Evolutionary conservation across 92 coral and sea anemone genomes (phyloP), one percentile per base, ranked within the genome.

Genomic region (Actinostola sp.): DNA sequence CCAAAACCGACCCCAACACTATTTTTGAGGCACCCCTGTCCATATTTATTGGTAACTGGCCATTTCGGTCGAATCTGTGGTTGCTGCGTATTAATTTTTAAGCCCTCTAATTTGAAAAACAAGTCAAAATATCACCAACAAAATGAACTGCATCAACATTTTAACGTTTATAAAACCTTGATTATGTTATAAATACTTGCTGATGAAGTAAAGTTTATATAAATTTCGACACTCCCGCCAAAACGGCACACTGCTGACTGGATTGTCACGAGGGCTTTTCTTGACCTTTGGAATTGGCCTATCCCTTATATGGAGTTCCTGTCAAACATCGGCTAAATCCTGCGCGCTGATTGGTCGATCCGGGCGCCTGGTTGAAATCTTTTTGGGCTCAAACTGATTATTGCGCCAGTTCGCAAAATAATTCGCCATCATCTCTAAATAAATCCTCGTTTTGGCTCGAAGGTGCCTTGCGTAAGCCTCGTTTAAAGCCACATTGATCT

Each of bases 311-410:
- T 68, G 74, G 74, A 42, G 1, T 7, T 33, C 51, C 74, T 68
- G 74, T 68, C 74, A 68, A 68, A 68, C n/a, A 31, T 50, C 49
- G n/a, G n/a, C 24, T 2, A 48, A 51, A 52, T 61, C 39, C 24
- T 8, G 79, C 67, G 25, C 32, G 76, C 21, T 84, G 84, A 84
- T 84, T 84, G 89, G 89, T 11, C 49, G 75, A 30, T 27, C 13
- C 42, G 21, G n/a, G 39, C 31, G 76, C 79, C 77, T 77, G 45
- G 68, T 55, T 77, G 77, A 83, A 76, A 83, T 83, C 81, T n/a
- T 63, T 66, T 55, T 24, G 48, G 58, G 70, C 72, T 75, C 81
- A 64, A 75, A 75, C 63, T 60, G 79, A 73, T 75, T 21, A 53
- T 53, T 75, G 81, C 81, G 81, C 81, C 54, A 52, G 72, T 61